Base-by-base conservation (phyloP, 2,888 invertebrate species). In the Perizoma flavofasciatum region DNA sequence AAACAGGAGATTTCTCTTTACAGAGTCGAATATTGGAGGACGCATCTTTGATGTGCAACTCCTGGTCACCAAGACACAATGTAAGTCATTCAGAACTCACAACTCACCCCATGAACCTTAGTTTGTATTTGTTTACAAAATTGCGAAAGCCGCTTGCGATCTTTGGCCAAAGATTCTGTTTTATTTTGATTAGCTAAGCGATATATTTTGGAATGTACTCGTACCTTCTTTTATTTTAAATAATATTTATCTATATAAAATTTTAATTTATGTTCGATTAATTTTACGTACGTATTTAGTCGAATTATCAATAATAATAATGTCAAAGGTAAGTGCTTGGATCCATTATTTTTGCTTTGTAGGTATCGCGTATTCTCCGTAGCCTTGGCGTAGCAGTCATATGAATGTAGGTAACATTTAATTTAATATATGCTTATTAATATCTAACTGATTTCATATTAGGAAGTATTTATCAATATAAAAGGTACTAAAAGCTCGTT, bases 21-120 rank as follows among this genome's bases (percentile, higher is more conserved):
- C 96, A 97, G 97, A 96, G 96, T 92, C 96, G 97, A 84, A 96
- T 97, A 89, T 93, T 97, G 92, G 97, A 97, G 92, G 97, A 97
- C 92, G 96, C 96, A 71, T 96, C 97, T 79, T 94, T 97, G 85
- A 96, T 97, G 96, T 97, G 97, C 94, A 97, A 97, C 93, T 96
- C 97, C 66, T 97, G 97, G 97, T 96, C 97, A 80, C 96, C 97
- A 68, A 94, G 97, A 85, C 96, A 97, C 89, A 97, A 97, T 88
- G 97, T 97, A 94, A 96, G 97, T 96, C 63, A 55, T 34, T 5
- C 4, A 8, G 34, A 50, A 34, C 45, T 45, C 6, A 8, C 39
- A 47, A 33, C 44, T 47, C 39, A 52, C 39, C 44, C n/a, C 39
- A 40, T 8, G 6, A 9, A 5, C 11, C 8, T 45, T 45, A n/a